Percentiles rank a stretch among this genome's conserved stretches.
These are phyloP conservation scores for Camponotus vicinus DNA, from an alignment of 1,140 invertebrate species.

Conservation along the genomic window DNA sequence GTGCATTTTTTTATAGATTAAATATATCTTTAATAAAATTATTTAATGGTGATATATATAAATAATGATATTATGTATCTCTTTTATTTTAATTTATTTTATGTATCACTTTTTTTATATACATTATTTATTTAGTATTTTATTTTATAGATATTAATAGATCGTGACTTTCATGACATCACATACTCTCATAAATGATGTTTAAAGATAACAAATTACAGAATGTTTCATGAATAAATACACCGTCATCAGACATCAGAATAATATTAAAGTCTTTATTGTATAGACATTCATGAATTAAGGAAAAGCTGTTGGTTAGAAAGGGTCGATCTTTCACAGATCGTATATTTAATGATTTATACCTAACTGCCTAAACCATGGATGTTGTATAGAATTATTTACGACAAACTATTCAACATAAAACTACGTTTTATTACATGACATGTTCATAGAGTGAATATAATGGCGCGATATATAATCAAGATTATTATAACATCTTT, in stretches of 20 bases:
- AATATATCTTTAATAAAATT: slow-evolving; percentile 10
- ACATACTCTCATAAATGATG: not conserved
- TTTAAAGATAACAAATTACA: not conserved
- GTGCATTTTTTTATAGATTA: not conserved
- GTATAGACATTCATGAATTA: slow-evolving; percentile 30
- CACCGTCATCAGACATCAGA: not conserved
- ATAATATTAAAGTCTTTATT: not conserved
- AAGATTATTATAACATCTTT: slow-evolving; percentile 21
- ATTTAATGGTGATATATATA: not conserved
- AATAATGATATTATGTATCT: not conserved
- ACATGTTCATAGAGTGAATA: slow-evolving; percentile 32
- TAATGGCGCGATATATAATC: not conserved
- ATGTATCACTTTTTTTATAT: not conserved
- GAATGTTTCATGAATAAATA: slow-evolving; percentile 7
- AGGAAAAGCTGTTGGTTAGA: slow-evolving; percentile 19
- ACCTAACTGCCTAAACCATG: slow-evolving; percentile 24
- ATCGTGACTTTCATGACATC: not conserved
- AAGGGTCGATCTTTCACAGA: slow-evolving; percentile 33
- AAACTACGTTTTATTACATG: slow-evolving; percentile 71
- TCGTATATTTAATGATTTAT: slow-evolving; percentile 74
- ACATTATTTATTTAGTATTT: not conserved
- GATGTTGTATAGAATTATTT: slow-evolving; percentile 69
- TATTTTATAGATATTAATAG: not conserved
- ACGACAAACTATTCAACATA: slow-evolving; percentile 65
- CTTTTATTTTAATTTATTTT: not conserved